phyloP scores from a whole-genome alignment of 2,888 invertebrate species.

The Aphodius granarius region DNA sequence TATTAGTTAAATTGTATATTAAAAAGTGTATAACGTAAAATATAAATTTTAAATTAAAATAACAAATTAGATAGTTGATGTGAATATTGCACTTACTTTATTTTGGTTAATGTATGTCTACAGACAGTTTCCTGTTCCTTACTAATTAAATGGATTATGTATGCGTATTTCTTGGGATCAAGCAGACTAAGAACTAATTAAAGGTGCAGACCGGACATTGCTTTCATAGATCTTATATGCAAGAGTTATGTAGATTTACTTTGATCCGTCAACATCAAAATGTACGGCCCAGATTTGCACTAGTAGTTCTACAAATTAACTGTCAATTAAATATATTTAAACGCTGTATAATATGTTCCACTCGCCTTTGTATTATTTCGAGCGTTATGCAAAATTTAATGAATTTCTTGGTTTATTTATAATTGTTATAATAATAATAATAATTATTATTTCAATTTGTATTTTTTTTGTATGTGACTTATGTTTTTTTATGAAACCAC shows the following conservation, averaged over 20 bases:
- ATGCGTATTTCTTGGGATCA: constrained; percentile 3
- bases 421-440: too few species aligned
- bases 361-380: too few species aligned
- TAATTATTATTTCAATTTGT: too few species aligned
- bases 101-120: constrained; percentile 31
- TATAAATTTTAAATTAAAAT: too few species aligned
- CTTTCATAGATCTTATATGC: not conserved
- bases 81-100: constrained; percentile 28
- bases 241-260: not conserved
- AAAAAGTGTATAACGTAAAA: too few species aligned
- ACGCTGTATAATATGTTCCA: not conserved
- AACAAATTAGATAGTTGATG: too few species aligned
- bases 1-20: too few species aligned
- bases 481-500: too few species aligned
- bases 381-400: too few species aligned
- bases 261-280: not conserved
- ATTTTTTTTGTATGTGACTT: too few species aligned
- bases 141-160: constrained; percentile 36
- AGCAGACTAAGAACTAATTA: not conserved
- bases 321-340: not conserved
- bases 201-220: not conserved
- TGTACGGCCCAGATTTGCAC: not conserved
- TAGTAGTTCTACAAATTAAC: not conserved
- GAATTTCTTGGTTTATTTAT: too few species aligned
- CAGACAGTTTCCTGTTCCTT: constrained; percentile 31